Percentiles rank a stretch among this genome's conserved stretches.
phyloP scores from a whole-genome alignment of 2,113 vertebrate genomes.

The Sminthopsis crassicaudata region DNA sequence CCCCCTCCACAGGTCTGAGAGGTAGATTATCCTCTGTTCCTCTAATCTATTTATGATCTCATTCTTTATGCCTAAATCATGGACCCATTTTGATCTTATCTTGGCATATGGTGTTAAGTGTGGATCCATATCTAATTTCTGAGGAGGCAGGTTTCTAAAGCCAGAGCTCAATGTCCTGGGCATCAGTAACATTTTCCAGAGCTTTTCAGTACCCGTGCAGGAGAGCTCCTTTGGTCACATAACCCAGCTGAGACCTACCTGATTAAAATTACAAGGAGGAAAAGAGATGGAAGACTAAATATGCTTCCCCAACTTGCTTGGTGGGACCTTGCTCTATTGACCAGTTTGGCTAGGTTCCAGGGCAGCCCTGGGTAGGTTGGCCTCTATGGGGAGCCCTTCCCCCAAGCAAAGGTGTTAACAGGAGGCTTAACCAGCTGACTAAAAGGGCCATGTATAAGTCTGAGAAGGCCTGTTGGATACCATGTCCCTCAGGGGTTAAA shows the following conservation, averaged over 20 bases:
- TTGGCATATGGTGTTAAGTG: too few species aligned
- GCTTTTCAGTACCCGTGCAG: neutral
- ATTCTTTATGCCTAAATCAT: too few species aligned
- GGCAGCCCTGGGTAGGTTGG: neutral
- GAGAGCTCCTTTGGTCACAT: neutral
- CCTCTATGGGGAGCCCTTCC: neutral
- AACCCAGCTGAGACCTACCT: neutral
- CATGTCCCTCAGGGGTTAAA: neutral
- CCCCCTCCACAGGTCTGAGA: too few species aligned
- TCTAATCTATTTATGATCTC: too few species aligned
- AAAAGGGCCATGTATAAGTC: neutral
- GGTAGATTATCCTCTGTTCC: too few species aligned
- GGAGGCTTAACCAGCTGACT: neutral
- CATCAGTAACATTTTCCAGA: conserved; percentile 47
- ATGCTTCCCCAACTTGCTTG: neutral
- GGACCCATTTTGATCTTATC: too few species aligned
- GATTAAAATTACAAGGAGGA: neutral
- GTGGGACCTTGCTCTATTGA: neutral
- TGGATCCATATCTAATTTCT: too few species aligned
- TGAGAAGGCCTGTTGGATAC: neutral
- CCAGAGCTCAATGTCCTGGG: neutral
- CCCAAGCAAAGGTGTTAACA: neutral
- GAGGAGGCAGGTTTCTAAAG: neutral
- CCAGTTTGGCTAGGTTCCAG: neutral
- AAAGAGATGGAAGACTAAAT: neutral